phyloP scores from a whole-genome alignment of 2,797 vertebrate genomes.

The Merluccius polli region DNA sequence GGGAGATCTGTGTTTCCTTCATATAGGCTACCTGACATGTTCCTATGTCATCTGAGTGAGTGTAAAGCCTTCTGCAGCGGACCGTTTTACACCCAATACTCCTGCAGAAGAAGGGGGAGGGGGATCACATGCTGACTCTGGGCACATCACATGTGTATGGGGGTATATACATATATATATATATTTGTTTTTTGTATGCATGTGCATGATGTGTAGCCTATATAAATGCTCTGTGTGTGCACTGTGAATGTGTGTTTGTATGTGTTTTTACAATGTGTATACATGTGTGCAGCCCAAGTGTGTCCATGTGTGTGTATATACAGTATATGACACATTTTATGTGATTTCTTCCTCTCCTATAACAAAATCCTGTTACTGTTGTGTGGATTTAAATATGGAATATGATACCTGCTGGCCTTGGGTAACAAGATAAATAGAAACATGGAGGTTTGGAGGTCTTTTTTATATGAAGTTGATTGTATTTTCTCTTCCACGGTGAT shows the following conservation, averaged over 20 bases:
- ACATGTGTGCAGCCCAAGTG: background rate
- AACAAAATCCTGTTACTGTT: background rate
- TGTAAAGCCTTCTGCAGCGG: background rate
- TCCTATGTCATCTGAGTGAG: background rate
- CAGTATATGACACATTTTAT: too few relatives aligned
- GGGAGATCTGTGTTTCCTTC: background rate
- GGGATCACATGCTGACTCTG: background rate
- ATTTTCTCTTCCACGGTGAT: background rate
- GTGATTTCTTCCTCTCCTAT: background rate
- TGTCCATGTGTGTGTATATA: background rate
- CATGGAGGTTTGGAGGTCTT: too few relatives aligned
- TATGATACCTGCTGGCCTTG: too few relatives aligned
- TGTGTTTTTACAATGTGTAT: background rate
- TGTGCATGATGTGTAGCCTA: background rate
- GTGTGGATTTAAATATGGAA: too few relatives aligned
- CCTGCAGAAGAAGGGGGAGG: background rate
- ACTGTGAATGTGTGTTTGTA: background rate
- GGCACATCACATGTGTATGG: background rate
- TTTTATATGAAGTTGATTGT: too few relatives aligned
- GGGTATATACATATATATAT: background rate
- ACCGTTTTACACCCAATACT: background rate
- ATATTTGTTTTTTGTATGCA: background rate
- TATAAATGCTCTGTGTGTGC: too few relatives aligned
- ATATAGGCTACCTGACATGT: background rate
- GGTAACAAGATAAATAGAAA: too few relatives aligned